These are phyloP conservation scores for Atractosteus spatula DNA, from an alignment of 2,113 vertebrate genomes.

Conservation along the genomic window DNA sequence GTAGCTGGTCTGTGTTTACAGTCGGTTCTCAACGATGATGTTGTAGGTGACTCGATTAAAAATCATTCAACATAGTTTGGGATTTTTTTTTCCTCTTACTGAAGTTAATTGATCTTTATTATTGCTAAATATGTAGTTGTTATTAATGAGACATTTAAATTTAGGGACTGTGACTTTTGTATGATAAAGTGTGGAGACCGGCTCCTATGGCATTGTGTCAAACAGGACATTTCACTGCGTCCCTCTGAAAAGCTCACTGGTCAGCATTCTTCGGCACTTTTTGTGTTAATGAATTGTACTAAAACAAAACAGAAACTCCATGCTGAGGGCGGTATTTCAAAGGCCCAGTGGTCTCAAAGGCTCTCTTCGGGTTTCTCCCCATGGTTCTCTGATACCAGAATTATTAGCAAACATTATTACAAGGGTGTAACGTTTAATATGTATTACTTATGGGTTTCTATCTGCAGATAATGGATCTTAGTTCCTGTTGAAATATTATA, in stretches of 20 bases:
- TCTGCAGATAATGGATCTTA: no score
- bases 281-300: conserved; percentile 7
- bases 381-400: neutral
- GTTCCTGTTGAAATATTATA: no score
- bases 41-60: no score
- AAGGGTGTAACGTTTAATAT: neutral
- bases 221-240: neutral
- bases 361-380: neutral
- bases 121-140: no score
- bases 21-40: no score
- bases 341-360: neutral
- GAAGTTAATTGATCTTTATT: no score
- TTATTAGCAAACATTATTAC: neutral
- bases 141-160: no score
- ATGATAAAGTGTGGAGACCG: neutral
- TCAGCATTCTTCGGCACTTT: neutral
- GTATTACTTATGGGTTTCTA: neutral
- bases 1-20: no score
- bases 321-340: neutral
- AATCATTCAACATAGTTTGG: no score
- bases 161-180: no score
- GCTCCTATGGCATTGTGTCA: neutral
- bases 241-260: neutral
- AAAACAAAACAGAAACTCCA: neutral
- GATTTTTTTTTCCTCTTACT: no score